Evolutionary conservation across 2,797 vertebrate genomes (phyloP), one percentile per base, ranked within the genome.

Genomic region (Poeciliopsis turneri): DNA sequence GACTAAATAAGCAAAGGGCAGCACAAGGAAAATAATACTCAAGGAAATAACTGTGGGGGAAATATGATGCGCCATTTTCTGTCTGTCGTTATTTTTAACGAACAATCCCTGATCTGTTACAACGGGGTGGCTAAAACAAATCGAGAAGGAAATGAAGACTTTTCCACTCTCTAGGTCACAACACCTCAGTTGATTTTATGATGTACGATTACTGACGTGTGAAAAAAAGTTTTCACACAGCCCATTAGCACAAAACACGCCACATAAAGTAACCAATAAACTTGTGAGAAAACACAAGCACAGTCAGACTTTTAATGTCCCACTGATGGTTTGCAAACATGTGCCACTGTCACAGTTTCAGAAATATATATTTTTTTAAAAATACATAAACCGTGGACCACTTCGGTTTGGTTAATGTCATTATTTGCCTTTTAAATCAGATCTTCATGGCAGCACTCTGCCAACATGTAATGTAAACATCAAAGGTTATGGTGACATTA

Each of bases 1-100:
- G 82, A 89, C 28, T 59, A 78, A 64, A 88, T 57, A 82, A 91
- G 83, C 72, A 84, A 73, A 46, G 73, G 75, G 70, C 10, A 80
- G 61, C 78, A 25, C 75, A 74, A 74, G 72, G 77, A 64, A 49
- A 84, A 79, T 28, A 68, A 45, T 78, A 18, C 74, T 88, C 55
- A 1, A 69, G 69, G 11, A 49, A 46, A 25, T 20, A 43, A 51
- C 1, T 13, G 46, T 51, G 47, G 7, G 18, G 30, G 43, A 41
- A 30, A 70, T 49, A 7, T 77, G 61, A 72, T 18, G 47, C 25
- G n/a, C 55, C 12, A 59, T 33, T 59, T 59, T 30, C 28, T 61
- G 28, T 13, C n/a, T 28, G 16, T 8, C 2, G 1, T 61, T 33
- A 61, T 16, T 66, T 25, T 66, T 39, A 66, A 66, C 23, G 6